Evolutionary conservation across 1,140 invertebrate genomes (phyloP), one percentile per base, ranked within the genome.

Genomic region (Neocloeon triangulifer): DNA sequence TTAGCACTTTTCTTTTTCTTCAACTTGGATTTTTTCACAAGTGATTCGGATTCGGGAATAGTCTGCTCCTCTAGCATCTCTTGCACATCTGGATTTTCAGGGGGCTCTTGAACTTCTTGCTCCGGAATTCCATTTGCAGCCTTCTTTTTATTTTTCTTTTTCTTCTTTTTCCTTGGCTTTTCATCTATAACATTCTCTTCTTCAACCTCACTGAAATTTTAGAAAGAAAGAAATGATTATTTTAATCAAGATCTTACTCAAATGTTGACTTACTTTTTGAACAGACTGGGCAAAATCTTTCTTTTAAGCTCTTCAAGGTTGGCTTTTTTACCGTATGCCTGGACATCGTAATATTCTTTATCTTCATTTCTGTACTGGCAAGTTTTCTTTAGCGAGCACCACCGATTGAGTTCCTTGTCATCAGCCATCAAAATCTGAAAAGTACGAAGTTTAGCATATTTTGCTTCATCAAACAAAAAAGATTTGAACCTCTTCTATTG

Each of bases 301-400:
- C 61, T 69, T 50, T 91, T 91, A 1, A 79, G 53, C 4, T 56
- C 49, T 20, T 67, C 48, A 52, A 88, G 77, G 26, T 61, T 57
- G 0, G 68, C 66, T 53, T 84, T 88, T 33, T 69, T 62, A 35
- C 65, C 50, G 49, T 75, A 95, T 1, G 66, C 63, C 36, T 69
- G 66, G 18, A 75, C 59, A 39, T 95, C 88, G 34, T 71, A 71
- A 37, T 62, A 59, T 55, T 97, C 89, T 19, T 75, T 65, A 32
- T 78, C 57, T 8, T 78, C 69, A 0, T 73, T 62, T 26, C 78
- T 63, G 41, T 77, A 67, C 46, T 79, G 71, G n/a, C 73, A 61
- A 7, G 82, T 72, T 55, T 84, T 91, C 52, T 88, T 92, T 3
- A 97, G 50, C 1, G 88, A 81, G 45, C 73, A 84, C 92, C 92